phyloP scores from a whole-genome alignment of 1,140 invertebrate species.

The Drosophila elegans region DNA sequence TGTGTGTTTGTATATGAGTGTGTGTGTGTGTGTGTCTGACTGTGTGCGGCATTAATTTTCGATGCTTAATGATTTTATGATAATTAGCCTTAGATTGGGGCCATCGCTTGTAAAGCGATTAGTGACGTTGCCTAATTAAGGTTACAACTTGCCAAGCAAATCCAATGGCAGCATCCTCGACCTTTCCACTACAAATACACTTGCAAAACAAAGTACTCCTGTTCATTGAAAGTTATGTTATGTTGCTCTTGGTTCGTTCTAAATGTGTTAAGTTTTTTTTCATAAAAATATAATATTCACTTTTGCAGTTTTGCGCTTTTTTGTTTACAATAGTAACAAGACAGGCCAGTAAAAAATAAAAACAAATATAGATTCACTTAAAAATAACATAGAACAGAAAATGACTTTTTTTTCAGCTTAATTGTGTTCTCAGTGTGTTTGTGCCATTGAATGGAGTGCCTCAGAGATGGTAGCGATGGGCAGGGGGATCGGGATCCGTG shows the following conservation, averaged over 20 bases:
- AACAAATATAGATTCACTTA: not conserved
- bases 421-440: not conserved
- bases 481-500: no score
- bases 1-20: not conserved
- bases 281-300: no score
- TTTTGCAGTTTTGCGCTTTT: no score
- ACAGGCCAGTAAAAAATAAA: no score
- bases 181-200: slow-evolving; percentile 1
- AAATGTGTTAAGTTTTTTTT: no score
- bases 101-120: slow-evolving; percentile 72
- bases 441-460: not conserved
- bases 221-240: no score
- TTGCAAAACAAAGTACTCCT: no score
- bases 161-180: slow-evolving; percentile 9
- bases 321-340: no score
- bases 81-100: slow-evolving; percentile 72
- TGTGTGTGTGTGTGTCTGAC: slow-evolving; percentile 10
- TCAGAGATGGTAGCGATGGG: not conserved
- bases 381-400: not conserved
- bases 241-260: no score
- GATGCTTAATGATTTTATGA: slow-evolving; percentile 81
- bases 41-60: slow-evolving; percentile 70
- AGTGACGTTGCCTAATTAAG: slow-evolving; percentile 75
- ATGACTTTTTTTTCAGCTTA: not conserved
- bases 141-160: slow-evolving; percentile 64